A percentile compares a stretch with the other conserved stretches of the same genome.
These are phyloP conservation scores for Lepidurus packardi DNA, from an alignment of 1,140 invertebrate species.

Conservation along the genomic window DNA sequence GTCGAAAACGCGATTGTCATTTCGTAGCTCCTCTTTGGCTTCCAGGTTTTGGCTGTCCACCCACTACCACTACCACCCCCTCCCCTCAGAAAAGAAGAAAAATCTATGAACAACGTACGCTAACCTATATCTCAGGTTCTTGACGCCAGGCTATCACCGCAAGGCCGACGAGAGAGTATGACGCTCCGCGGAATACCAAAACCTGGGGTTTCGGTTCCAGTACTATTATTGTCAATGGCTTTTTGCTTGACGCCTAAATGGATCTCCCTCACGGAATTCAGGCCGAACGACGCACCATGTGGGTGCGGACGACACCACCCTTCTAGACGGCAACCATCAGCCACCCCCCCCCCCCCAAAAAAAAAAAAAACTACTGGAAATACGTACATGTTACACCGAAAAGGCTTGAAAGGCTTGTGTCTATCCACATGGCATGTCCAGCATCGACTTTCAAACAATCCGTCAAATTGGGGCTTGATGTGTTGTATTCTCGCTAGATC, in stretches of 20 bases:
- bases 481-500: neutral
- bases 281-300: neutral
- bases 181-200: neutral
- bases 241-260: neutral
- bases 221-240: conserved; percentile 12
- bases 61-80: too few relatives aligned
- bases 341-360: too few relatives aligned
- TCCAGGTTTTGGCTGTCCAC: neutral
- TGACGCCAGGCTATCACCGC: too few relatives aligned
- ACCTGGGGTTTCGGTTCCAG: neutral
- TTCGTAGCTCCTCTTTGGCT: conserved; percentile 6
- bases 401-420: neutral
- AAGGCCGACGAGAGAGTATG: neutral
- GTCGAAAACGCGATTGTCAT: conserved; percentile 19
- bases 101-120: too few relatives aligned
- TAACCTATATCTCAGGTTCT: too few relatives aligned
- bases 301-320: too few relatives aligned
- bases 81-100: too few relatives aligned
- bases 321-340: too few relatives aligned
- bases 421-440: neutral
- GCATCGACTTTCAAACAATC: neutral
- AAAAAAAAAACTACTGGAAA: too few relatives aligned
- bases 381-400: too few relatives aligned
- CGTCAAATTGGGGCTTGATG: neutral
- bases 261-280: neutral